These are phyloP conservation scores for Lepidotrigona ventralis DNA, from an alignment of 1,140 invertebrate species.

Conservation along the genomic window DNA sequence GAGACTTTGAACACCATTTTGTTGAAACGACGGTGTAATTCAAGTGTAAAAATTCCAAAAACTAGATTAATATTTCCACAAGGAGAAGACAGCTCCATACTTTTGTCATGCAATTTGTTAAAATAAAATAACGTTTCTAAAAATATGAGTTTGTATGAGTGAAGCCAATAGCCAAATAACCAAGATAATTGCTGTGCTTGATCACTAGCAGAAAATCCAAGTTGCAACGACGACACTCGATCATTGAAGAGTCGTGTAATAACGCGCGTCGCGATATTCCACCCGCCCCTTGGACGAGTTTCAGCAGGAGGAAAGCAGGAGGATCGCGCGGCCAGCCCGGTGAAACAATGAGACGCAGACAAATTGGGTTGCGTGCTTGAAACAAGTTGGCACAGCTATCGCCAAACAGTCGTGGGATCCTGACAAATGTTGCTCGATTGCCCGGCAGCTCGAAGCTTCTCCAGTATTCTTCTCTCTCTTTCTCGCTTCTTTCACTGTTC, in stretches of 20 bases:
- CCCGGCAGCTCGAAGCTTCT: constrained; percentile 63
- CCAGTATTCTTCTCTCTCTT: constrained; percentile 59
- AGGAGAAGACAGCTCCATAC: too few species aligned
- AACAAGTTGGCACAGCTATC: constrained; percentile 80
- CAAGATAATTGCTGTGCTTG: too few species aligned
- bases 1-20: too few species aligned
- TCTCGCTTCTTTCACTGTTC: neutral
- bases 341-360: constrained; percentile 79
- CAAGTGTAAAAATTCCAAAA: too few species aligned
- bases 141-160: too few species aligned
- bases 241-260: constrained; percentile 58
- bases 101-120: too few species aligned
- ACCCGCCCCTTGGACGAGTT: constrained; percentile 13
- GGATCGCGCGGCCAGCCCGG: constrained; percentile 29
- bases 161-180: neutral
- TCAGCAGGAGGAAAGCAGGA: neutral
- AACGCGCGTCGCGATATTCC: constrained; percentile 46
- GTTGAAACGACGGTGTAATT: too few species aligned
- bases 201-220: neutral
- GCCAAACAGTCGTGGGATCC: constrained; percentile 79
- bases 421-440: constrained; percentile 78
- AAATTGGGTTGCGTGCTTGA: constrained; percentile 79
- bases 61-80: too few species aligned
- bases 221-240: constrained; percentile 50
- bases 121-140: too few species aligned